A percentile compares a stretch with the other conserved stretches of the same genome.
Conservation (phyloP, 2,797 vertebrate species). For the Taeniopygia guttata region DNA sequence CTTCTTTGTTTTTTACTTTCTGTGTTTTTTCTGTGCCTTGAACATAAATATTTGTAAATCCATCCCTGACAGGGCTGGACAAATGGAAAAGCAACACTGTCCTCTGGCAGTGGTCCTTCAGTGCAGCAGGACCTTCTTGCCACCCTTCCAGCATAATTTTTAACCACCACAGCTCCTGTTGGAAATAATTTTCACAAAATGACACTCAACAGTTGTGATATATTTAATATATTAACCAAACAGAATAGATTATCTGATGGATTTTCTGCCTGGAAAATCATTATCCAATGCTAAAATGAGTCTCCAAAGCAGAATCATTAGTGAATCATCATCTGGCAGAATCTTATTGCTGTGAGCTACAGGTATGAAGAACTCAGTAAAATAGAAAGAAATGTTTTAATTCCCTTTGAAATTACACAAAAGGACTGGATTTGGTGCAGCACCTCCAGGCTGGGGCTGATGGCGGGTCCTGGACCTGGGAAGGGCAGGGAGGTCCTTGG, state of each 20-base stretch:
- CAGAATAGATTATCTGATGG: neutral
- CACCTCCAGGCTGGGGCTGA: accelerated
- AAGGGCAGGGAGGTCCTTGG: neutral
- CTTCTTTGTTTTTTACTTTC: neutral
- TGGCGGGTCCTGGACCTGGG: accelerated
- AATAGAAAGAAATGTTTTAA: neutral
- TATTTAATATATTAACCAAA: neutral
- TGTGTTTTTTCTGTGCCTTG: neutral
- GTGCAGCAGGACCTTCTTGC: neutral
- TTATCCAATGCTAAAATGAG: neutral
- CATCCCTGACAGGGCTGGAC: neutral
- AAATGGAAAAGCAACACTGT: neutral
- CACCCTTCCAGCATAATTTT: neutral
- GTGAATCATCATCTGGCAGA: neutral
- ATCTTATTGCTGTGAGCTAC: neutral
- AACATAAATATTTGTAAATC: constrained; percentile 4
- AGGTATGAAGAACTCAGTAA: neutral
- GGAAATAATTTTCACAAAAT: neutral
- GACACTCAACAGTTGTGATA: neutral
- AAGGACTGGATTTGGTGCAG: neutral
- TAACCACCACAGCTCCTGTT: neutral
- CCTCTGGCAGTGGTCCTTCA: neutral
- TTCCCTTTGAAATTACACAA: neutral
- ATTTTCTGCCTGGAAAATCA: neutral
- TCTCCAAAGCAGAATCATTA: constrained; percentile 15